Base-by-base conservation (phyloP, 2,888 invertebrate genomes). In the Drosophila siamana region DNA sequence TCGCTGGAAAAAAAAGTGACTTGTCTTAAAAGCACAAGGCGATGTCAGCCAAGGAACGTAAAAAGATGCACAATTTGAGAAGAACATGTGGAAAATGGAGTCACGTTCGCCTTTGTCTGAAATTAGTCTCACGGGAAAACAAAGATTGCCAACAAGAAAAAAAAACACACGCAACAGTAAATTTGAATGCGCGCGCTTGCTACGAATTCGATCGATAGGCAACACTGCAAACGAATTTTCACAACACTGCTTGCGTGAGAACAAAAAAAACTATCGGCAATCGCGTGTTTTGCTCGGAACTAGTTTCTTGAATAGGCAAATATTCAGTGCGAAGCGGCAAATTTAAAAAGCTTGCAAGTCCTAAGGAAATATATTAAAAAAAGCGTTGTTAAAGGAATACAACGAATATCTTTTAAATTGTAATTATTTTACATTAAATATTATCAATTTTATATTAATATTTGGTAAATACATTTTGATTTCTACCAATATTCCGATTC, bases 81-180 rank as follows among this genome's bases (percentile, higher is more conserved):
- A 66, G 4, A 61, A 46, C 74, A 83, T 65, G 62, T 48, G 54
- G 66, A 55, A 80, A 81, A 81, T 81, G 80, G 74, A 83, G 74
- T 86, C 86, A 86, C 86, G 81, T 83, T 65, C 65, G 63, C 55
- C 40, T 46, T 19, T 51, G 67, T 55, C 3, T 59, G 60, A 33
- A 73, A 83, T 74, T 50, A 69, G 65, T 61, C 86, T 66, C 43
- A 43, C 28, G 80, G 80, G 81, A 63, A 30, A 59, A 46, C n/a
- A 7, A 26, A 16, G 26, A 11, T 33, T 22, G 19, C 19, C 13
- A 28, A n/a, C n/a, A n/a, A n/a, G n/a, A n/a, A n/a, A n/a, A n/a
- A n/a, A n/a, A 43, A 30, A 24, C 22, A 15, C 16, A 13, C 11
- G 5, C 1, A 46, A 36, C 7, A 15, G 0, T 24, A 4, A n/a